Percentiles rank a stretch among this genome's conserved stretches.
phyloP scores from a whole-genome alignment of 2,797 vertebrate genomes.

The Knipowitschia caucasica region DNA sequence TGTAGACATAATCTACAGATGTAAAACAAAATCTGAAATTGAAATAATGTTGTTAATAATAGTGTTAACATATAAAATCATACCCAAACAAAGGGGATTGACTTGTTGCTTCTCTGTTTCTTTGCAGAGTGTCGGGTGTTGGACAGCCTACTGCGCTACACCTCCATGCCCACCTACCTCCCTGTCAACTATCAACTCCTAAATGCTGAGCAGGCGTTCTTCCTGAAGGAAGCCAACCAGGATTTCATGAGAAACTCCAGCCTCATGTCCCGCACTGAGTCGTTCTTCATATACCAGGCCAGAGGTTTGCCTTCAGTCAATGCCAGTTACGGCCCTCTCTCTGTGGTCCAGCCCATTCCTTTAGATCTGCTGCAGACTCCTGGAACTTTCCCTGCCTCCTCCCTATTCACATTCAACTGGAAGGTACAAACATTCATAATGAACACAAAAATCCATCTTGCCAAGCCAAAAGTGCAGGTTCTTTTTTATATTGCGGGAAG shows the following conservation, averaged over 20 bases:
- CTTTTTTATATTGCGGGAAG: slow-evolving; percentile 80
- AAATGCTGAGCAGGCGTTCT: slow-evolving; percentile 82
- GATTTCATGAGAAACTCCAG: slow-evolving; percentile 89
- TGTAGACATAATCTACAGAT: no score
- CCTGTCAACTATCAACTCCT: slow-evolving; percentile 88
- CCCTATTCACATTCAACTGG: slow-evolving; percentile 83
- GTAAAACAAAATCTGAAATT: no score
- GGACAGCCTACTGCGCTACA: slow-evolving; percentile 81
- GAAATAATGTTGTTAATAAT: no score
- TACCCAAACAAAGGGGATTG: slow-evolving; percentile 6
- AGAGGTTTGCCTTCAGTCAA: slow-evolving; percentile 78
- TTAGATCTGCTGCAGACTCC: slow-evolving; percentile 79
- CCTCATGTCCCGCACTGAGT: slow-evolving; percentile 83
- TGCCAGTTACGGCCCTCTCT: slow-evolving; percentile 88
- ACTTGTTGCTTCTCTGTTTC: slow-evolving; percentile 51
- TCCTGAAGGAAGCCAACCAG: slow-evolving; percentile 87
- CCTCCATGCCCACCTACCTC: slow-evolving; percentile 87
- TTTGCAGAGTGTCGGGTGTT: slow-evolving; percentile 81
- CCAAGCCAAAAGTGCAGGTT: slow-evolving; percentile 81
- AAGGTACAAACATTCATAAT: slow-evolving; percentile 82
- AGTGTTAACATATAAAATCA: no score
- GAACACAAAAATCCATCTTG: slow-evolving; percentile 73
- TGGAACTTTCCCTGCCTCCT: slow-evolving; percentile 70
- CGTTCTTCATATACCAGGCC: slow-evolving; percentile 88
- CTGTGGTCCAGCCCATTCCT: slow-evolving; percentile 80